Evolutionary conservation across 2,888 invertebrate genomes (phyloP), one percentile per base, ranked within the genome.

Genomic region (Troides aeacus): DNA sequence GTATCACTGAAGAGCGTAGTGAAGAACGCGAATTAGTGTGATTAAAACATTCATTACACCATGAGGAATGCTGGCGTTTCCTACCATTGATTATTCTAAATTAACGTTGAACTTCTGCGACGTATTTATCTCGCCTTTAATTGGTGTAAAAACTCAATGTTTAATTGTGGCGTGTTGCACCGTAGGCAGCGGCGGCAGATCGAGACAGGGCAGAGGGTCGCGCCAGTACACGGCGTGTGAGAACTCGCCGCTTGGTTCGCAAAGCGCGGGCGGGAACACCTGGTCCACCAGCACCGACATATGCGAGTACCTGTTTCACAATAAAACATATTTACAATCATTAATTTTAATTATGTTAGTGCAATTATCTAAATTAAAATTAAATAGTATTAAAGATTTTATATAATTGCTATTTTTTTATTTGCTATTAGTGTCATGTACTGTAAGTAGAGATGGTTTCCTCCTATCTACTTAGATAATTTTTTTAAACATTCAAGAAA

Each of bases 241-340:
- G 93, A 95, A 99, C 81, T 94, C 94, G 78, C 93, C 94, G 80
- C 93, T 93, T 23, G 93, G 89, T 81, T 94, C 94, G 81, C 94
- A 94, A 74, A 88, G 88, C 79, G 96, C 93, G 63, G 97, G 96
- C 77, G 99, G 99, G 91, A 99, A 99, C 87, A 99, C 95, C 89
- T 98, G 98, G 93, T 99, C 99, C 75, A 97, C 99, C 75, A 99
- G 95, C 88, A 96, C 97, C 74, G 97, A 96, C 96, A 99, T 97
- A 88, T 97, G 97, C 72, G 97, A 96, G 92, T 99, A 99, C 84
- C 99, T 99, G 95, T 15, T 15, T 50, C 61, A 73, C 60, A 63
- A 69, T 56, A n/a, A 24, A 23, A 23, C 12, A 58, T n/a, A 53
- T 53, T 53, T 53, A 53, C 18, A 18, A 15, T 50, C 1, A 53